Evolutionary conservation across 2,113 vertebrate genomes (phyloP), one percentile per base, ranked within the genome.

Genomic region (Mirza zaza): DNA sequence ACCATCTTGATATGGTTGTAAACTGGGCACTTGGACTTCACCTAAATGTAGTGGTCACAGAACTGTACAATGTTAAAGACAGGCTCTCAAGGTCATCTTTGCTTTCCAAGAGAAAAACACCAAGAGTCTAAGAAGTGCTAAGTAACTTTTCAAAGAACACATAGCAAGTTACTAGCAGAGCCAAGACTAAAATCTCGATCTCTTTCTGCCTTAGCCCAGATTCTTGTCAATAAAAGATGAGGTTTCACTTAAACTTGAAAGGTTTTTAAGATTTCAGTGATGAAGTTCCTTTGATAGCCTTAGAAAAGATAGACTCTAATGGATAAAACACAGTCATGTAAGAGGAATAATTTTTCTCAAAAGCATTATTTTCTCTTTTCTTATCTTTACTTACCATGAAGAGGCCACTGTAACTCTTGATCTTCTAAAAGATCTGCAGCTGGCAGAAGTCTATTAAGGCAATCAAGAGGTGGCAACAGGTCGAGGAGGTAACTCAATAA

Each of bases 341-440:
- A 96, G 45, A 95, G n/a, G 73, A 94, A 90, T 20, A 75, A 61
- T 52, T 86, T 2, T 92, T 86, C 85, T 71, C 55, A 61, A 80
- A 63, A 87, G 34, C 23, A 79, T 73, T 39, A 25, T 6, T 45
- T 45, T 84, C 48, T 73, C 86, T 87, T 90, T 79, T 20, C 52
- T 39, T 82, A 63, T 36, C 20, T 45, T 29, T 57, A 79, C 98
- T 98, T 97, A 99, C 99, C 99, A 87, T 99, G 99, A 86, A 99
- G 99, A 79, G 99, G 99, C 99, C 99, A 99, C 97, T 99, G 99
- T 96, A 99, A 98, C 97, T 99, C 99, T 96, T 99, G 99, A 97
- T 99, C 99, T 98, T 99, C 99, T 97, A 99, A 97, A 63, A 99
- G 99, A n/a, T 98, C 97, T 11, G 99, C 99, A 27, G 99, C 99